phyloP scores from a whole-genome alignment of 2,113 vertebrate species.

The Baryphthengus martii region DNA sequence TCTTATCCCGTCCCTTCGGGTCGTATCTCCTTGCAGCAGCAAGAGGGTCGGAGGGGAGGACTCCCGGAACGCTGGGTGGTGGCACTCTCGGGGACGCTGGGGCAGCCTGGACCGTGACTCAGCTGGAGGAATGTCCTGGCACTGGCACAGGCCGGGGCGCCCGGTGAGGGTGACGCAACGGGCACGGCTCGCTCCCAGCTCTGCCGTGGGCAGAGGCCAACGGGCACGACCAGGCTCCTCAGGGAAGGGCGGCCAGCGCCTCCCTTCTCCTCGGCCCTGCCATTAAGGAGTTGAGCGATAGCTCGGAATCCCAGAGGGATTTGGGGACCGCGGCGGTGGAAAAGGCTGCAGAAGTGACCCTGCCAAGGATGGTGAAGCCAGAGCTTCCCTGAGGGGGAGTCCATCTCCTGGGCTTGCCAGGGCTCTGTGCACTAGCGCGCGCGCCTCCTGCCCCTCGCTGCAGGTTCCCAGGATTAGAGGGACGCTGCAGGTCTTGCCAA shows the following conservation, averaged over 20 bases:
- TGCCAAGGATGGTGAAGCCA: fast-evolving
- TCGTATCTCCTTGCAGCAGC: neutral
- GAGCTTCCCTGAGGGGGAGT: neutral
- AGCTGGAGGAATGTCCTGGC: slow-evolving; percentile 1
- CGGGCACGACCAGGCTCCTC: fast-evolving
- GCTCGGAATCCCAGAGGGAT: neutral
- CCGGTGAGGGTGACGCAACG: neutral
- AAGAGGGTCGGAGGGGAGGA: fast-evolving
- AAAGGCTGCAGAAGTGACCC: neutral
- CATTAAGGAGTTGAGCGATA: fast-evolving
- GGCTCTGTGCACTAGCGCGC: fast-evolving
- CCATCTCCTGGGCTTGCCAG: neutral
- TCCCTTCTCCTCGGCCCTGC: neutral
- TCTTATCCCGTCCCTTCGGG: neutral
- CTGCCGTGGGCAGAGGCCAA: neutral
- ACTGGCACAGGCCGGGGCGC: neutral
- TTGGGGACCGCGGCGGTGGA: fast-evolving
- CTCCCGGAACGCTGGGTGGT: neutral
- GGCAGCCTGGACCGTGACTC: neutral
- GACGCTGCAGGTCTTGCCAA: neutral
- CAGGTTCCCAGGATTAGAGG: neutral
- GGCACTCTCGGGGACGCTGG: neutral
- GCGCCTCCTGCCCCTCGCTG: fast-evolving
- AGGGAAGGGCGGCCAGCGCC: neutral
- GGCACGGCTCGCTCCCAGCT: neutral